Conservation (phyloP, 2,888 invertebrate genomes). For the Chalcosyrphus nemorum region DNA sequence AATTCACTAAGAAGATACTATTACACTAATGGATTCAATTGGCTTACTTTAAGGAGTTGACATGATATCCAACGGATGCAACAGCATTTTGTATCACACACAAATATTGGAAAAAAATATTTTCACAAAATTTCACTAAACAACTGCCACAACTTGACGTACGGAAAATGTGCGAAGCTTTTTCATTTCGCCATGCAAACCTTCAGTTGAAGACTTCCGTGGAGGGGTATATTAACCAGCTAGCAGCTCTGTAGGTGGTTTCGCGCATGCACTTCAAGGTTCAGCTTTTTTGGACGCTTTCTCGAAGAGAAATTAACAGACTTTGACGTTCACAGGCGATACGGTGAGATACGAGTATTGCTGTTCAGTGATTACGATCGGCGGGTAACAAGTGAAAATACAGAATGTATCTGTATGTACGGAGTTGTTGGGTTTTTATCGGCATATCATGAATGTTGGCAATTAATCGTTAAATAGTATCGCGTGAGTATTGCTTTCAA, state of each 20-base stretch:
- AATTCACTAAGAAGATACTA: constrained; percentile 5
- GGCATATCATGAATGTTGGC: constrained; percentile 27
- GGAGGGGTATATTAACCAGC: background rate
- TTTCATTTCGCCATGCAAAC: constrained; percentile 25
- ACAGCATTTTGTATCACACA: constrained; percentile 61
- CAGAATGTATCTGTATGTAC: constrained; percentile 14
- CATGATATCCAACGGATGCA: constrained; percentile 56
- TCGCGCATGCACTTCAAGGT: constrained; percentile 58
- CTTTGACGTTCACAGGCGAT: constrained; percentile 50
- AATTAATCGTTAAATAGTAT: constrained; percentile 47
- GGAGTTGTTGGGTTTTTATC: constrained; percentile 22
- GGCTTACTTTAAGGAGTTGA: constrained; percentile 54
- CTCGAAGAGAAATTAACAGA: constrained; percentile 42
- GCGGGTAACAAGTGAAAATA: constrained; percentile 48
- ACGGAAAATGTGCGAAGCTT: constrained; percentile 63
- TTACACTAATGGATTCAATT: constrained; percentile 20
- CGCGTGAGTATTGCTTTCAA: constrained; percentile 51
- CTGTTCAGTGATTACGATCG: constrained; percentile 56
- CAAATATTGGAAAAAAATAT: constrained; percentile 48
- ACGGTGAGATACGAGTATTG: constrained; percentile 19
- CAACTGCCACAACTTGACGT: constrained; percentile 61
- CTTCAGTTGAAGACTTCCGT: constrained; percentile 16
- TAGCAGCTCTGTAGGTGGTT: constrained; percentile 8
- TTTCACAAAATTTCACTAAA: constrained; percentile 47
- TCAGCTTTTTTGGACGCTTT: constrained; percentile 49